phyloP scores from a whole-genome alignment of 2,113 vertebrate species.

The Rhineura floridana region DNA sequence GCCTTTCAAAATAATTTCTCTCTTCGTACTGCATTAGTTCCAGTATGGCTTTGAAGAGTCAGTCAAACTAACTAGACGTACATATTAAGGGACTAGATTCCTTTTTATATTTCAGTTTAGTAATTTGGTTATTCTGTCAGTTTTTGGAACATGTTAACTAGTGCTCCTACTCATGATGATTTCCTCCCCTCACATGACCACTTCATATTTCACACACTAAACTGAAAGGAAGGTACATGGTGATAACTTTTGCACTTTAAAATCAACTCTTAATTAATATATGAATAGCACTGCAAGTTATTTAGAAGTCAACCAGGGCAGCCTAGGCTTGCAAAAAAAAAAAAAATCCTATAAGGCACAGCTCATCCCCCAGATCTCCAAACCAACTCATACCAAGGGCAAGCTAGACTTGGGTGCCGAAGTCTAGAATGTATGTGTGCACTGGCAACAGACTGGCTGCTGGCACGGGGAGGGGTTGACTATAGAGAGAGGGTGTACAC shows the following conservation, averaged over 20 bases:
- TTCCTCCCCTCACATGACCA: neutral
- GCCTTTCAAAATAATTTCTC: constrained; percentile 31
- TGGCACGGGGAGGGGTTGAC: neutral
- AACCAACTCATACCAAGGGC: neutral
- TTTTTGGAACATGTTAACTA: neutral
- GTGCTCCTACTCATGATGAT: neutral
- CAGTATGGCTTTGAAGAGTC: neutral
- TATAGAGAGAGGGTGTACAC: neutral
- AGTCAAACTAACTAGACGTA: constrained; percentile 7
- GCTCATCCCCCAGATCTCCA: neutral
- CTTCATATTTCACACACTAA: neutral
- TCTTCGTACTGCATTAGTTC: neutral
- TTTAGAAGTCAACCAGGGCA: neutral
- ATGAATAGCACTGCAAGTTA: neutral
- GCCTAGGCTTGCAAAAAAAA: neutral
- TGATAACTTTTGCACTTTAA: neutral
- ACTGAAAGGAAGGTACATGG: neutral
- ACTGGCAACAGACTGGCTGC: neutral
- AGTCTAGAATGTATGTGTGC: neutral
- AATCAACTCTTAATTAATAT: neutral
- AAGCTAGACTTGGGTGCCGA: neutral
- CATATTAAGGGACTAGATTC: neutral
- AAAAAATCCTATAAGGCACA: neutral
- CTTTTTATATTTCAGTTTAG: neutral
- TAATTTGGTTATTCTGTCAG: neutral